Conservation (phyloP, 2,113 vertebrate genomes). For the Indicator maculatus region DNA sequence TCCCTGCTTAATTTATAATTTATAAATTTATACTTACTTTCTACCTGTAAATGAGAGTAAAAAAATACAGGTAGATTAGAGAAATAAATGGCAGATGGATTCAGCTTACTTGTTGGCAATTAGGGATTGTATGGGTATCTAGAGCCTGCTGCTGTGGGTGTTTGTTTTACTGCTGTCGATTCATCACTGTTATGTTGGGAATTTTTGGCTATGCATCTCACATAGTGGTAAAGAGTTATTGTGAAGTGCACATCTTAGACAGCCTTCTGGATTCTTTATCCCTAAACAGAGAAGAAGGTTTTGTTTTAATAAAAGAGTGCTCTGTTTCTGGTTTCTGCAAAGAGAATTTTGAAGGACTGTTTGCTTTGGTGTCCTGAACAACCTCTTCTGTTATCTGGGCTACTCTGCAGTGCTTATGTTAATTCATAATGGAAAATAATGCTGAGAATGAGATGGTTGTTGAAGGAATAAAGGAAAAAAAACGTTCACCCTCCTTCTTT, state of each 20-base stretch:
- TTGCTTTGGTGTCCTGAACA: conserved; percentile 34
- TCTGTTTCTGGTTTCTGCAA: conserved; percentile 30
- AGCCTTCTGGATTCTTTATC: neutral
- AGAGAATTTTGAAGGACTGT: conserved; percentile 23
- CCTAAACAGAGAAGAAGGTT: conserved; percentile 4
- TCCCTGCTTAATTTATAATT: neutral
- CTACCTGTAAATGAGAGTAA: neutral
- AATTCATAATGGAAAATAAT: conserved; percentile 24
- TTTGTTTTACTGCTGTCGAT: neutral
- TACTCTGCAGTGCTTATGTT: conserved; percentile 9
- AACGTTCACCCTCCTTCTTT: neutral
- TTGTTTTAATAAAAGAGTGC: conserved; percentile 20
- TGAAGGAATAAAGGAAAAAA: neutral
- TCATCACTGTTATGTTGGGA: neutral
- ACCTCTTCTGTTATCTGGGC: conserved; percentile 8
- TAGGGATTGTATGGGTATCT: neutral
- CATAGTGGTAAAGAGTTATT: neutral
- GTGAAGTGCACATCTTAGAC: conserved; percentile 2
- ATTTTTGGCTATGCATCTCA: neutral
- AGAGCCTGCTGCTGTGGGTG: neutral
- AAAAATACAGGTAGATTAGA: neutral
- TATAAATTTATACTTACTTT: too few relatives aligned
- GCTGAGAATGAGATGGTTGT: neutral
- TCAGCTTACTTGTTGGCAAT: neutral
- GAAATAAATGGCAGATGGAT: neutral